Evolutionary conservation across 2,888 invertebrate species (phyloP).

Genomic region (Amiota mariae): DNA sequence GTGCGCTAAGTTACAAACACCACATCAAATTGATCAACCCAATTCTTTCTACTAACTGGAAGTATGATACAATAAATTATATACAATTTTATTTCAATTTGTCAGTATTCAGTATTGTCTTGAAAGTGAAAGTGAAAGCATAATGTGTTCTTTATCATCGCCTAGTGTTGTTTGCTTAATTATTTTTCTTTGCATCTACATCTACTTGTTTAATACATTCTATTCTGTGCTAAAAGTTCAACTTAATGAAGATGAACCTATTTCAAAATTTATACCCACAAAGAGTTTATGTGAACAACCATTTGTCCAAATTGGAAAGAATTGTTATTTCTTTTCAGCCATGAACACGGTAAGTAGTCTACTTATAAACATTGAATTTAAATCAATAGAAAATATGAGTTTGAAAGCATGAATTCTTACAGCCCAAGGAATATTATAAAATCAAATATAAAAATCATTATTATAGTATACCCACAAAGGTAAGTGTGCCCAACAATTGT

Average conservation of each 20-base stretch:
- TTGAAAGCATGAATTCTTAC: background rate
- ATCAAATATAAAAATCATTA: conserved; percentile 48
- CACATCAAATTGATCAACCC: no score
- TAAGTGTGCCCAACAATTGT: conserved; percentile 33
- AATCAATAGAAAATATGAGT: background rate
- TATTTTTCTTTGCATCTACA: background rate
- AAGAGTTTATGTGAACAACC: conserved; percentile 42
- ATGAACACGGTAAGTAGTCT: conserved; percentile 48
- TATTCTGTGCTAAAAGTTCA: no score
- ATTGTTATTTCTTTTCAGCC: conserved; percentile 55
- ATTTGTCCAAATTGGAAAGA: conserved; percentile 50
- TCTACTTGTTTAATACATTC: background rate
- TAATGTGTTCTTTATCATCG: no score
- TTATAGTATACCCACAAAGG: conserved; percentile 51
- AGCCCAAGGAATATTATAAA: conserved; percentile 54
- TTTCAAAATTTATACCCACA: background rate
- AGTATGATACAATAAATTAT: no score
- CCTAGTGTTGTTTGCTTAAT: background rate
- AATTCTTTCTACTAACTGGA: no score
- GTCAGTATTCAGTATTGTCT: conserved; percentile 2
- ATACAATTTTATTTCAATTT: background rate
- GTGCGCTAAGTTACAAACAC: no score
- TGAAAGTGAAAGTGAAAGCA: background rate
- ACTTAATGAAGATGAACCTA: no score
- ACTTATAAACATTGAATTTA: background rate